Conservation (phyloP, 2,797 vertebrate species). For the Sorex maritimensis region DNA sequence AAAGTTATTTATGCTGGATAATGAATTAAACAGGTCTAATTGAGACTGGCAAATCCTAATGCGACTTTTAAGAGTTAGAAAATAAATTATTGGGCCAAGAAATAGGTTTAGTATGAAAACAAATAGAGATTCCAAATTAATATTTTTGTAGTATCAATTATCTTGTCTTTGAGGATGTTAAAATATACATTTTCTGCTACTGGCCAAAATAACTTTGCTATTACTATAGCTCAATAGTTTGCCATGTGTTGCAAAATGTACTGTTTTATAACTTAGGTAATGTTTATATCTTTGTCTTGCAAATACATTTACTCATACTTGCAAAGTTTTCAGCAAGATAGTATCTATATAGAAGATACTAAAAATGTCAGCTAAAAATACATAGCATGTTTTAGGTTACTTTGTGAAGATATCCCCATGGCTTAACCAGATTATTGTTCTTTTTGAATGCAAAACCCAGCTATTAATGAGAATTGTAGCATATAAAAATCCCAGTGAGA, state of each 20-base stretch:
- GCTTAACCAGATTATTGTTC: slow-evolving; percentile 7
- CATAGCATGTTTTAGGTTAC: not conserved
- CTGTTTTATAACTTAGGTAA: not conserved
- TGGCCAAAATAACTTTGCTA: slow-evolving; percentile 38
- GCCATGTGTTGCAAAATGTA: slow-evolving; percentile 23
- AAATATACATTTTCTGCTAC: slow-evolving; percentile 41
- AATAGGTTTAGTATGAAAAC: slow-evolving; percentile 74
- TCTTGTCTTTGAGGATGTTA: slow-evolving; percentile 64
- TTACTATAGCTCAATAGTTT: slow-evolving; percentile 64
- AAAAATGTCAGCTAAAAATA: slow-evolving; percentile 10
- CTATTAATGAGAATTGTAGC: not conserved
- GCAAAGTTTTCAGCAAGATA: slow-evolving; percentile 28
- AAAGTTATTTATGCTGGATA: slow-evolving; percentile 77
- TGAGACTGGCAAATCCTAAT: slow-evolving; percentile 75
- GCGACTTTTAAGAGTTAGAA: slow-evolving; percentile 78
- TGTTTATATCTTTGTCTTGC: slow-evolving; percentile 34
- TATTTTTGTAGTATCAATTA: slow-evolving; percentile 58
- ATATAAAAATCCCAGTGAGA: not conserved
- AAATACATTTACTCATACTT: slow-evolving; percentile 59
- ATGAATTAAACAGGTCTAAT: slow-evolving; percentile 83
- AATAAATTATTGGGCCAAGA: slow-evolving; percentile 73
- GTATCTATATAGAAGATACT: not conserved
- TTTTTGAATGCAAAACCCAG: not conserved
- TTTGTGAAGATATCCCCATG: slow-evolving; percentile 19
- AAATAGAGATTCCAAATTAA: slow-evolving; percentile 57